Evolutionary conservation across 2,797 vertebrate species (phyloP), one percentile per base, ranked within the genome.

Genomic region (Huso huso): DNA sequence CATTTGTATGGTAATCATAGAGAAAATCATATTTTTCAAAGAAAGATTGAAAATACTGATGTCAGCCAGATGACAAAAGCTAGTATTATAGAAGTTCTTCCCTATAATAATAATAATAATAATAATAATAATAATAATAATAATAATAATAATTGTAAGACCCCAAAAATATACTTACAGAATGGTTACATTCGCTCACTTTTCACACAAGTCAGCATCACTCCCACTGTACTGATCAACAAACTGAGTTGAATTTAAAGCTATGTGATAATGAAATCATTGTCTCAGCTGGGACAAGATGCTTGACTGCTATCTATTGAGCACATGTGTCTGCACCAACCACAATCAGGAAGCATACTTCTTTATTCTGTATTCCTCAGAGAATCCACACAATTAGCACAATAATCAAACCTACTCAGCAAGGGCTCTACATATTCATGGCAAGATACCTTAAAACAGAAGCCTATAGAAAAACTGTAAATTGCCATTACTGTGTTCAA

Each of bases 281-380:
- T 83, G 81, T 78, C 82, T 79, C 86, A 84, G 83, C 83, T 86
- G 86, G 83, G 86, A 83, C 83, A 64, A 75, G 72, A 61, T 86
- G 84, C 76, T 7, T 58, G 11, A 58, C 80, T 78, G 83, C 83
- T 74, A 86, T 84, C 83, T 82, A 49, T 79, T 10, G 78, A 84
- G 84, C 73, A 51, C 69, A 73, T 63, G 75, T 48, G 77, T 84
- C 79, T 75, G 72, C 68, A 23, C 78, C 51, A 78, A 78, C 49
- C 52, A 71, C 68, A 68, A 71, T 76, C 52, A 51, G 64, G 79
- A 77, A 77, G 79, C 49, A 69, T 68, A 64, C 77, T 70, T 74
- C 74, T 76, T 74, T 76, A 73, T 7, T 49, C 51, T 63, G 73
- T 68, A 73, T 76, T 82, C 51, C 7, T 68, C 76, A 72, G 63